A percentile compares a stretch with the other conserved stretches of the same genome.
phyloP scores from a whole-genome alignment of 2,113 vertebrate species.

The Jaculus jaculus region DNA sequence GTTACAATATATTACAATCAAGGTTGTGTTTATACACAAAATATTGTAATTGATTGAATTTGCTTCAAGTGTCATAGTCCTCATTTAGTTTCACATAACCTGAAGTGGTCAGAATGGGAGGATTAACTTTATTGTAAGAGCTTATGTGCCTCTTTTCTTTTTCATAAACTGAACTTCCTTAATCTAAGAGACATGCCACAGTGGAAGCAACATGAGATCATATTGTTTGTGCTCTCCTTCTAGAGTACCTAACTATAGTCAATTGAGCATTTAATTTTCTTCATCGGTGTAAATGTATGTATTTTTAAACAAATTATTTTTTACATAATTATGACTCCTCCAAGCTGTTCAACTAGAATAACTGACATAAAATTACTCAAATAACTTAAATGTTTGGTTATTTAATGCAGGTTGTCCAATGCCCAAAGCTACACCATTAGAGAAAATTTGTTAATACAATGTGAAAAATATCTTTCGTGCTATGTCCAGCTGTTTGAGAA shows the following conservation, averaged over 20 bases:
- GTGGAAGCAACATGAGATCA: neutral
- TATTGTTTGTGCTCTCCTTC: neutral
- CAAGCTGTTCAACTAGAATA: rapidly evolving
- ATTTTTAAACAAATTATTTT: neutral
- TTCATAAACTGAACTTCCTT: neutral
- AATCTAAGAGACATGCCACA: neutral
- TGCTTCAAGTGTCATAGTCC: neutral
- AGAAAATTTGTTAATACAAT: neutral
- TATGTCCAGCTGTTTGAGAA: neutral
- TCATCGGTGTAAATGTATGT: neutral
- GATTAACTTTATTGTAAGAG: neutral
- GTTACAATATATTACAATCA: neutral
- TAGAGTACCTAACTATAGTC: neutral
- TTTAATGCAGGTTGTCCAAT: rapidly evolving
- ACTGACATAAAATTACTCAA: neutral
- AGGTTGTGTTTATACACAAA: neutral
- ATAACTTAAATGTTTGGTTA: neutral
- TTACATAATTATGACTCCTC: neutral
- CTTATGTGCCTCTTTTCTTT: neutral
- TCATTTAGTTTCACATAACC: neutral
- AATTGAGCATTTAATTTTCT: neutral
- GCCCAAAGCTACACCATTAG: neutral
- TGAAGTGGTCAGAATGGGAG: neutral
- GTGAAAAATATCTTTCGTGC: neutral
- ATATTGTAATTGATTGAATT: neutral